A percentile compares a stretch with the other conserved stretches of the same genome.
Conservation (phyloP, 2,888 invertebrate genomes). For the Hyposoter didymator region DNA sequence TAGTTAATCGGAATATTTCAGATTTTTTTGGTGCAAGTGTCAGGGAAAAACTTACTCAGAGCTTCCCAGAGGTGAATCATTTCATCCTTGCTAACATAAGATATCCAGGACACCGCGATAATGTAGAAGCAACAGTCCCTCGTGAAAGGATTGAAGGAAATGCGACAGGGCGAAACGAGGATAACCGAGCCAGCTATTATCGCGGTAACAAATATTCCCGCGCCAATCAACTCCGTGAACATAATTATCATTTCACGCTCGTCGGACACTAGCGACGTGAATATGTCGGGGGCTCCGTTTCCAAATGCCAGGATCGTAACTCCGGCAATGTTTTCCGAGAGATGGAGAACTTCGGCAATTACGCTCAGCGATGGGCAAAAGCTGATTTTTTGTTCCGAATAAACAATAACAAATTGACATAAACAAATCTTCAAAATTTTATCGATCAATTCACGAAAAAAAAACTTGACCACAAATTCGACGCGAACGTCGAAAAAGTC, state of each 20-base stretch:
- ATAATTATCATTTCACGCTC: constrained; percentile 82
- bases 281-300: constrained; percentile 89
- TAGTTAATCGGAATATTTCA: background rate
- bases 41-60: constrained; percentile 77
- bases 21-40: no score
- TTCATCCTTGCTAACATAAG: constrained; percentile 84
- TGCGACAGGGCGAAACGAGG: constrained; percentile 85
- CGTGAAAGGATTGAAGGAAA: constrained; percentile 75
- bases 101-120: constrained; percentile 85
- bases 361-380: constrained; percentile 86
- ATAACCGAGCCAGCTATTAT: constrained; percentile 87
- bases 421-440: background rate
- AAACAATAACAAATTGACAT: background rate
- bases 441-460: background rate
- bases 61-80: constrained; percentile 85
- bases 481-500: no score
- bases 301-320: constrained; percentile 90
- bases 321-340: constrained; percentile 87
- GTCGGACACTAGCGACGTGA: constrained; percentile 86
- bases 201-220: constrained; percentile 87
- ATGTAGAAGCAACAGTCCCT: constrained; percentile 80
- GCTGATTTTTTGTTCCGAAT: constrained; percentile 76
- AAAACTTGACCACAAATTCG: no score
- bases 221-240: constrained; percentile 85
- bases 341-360: constrained; percentile 83